Conservation (phyloP, 2,888 invertebrate species). For the Halictus quadricinctus region DNA sequence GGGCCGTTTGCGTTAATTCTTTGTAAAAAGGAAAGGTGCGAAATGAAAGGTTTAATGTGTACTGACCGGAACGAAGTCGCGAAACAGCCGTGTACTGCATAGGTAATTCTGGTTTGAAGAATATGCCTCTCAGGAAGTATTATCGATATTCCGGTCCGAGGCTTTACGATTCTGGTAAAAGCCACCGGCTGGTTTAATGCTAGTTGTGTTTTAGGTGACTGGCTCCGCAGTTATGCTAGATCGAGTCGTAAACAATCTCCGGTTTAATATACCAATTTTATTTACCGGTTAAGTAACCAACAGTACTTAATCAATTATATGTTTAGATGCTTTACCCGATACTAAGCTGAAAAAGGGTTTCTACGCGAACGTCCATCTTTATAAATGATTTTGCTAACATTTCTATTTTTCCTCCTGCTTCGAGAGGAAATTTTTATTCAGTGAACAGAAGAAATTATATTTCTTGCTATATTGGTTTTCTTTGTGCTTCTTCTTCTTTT, state of each 20-base stretch:
- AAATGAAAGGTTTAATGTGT: constrained; percentile 38
- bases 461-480: no score
- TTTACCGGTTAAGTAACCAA: neutral
- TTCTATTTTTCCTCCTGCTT: no score
- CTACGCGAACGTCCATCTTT: no score
- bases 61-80: constrained; percentile 29
- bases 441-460: no score
- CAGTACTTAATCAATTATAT: no score
- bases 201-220: neutral
- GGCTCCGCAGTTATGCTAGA: neutral
- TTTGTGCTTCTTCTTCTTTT: no score
- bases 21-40: constrained; percentile 49
- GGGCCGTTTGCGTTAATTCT: constrained; percentile 28
- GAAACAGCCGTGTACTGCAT: neutral
- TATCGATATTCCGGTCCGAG: neutral
- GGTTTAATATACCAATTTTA: neutral
- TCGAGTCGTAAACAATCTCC: neutral
- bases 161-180: neutral
- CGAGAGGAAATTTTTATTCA: no score
- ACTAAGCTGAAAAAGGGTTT: no score
- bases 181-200: neutral
- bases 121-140: neutral
- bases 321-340: no score
- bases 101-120: constrained; percentile 1
- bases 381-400: no score